These are phyloP conservation scores for Chorisops tibialis DNA, from an alignment of 2,888 invertebrate species.

Conservation along the genomic window DNA sequence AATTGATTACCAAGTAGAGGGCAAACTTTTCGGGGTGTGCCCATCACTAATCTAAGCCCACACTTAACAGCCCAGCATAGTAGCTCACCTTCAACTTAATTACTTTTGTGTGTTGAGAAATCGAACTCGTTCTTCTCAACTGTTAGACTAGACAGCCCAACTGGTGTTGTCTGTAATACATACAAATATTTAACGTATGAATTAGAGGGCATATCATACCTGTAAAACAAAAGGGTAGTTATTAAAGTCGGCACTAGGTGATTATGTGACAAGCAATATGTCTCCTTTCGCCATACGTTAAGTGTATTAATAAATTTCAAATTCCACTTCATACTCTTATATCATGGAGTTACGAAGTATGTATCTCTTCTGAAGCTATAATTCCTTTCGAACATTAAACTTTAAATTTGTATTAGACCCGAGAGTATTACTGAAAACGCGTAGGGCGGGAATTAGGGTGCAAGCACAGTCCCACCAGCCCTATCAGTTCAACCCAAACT, in stretches of 20 bases:
- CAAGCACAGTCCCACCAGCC: not conserved
- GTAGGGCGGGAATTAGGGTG: not conserved
- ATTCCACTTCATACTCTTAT: constrained; percentile 2
- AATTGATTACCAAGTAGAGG: constrained; percentile 18
- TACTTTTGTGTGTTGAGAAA: constrained; percentile 3
- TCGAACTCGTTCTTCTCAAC: not conserved
- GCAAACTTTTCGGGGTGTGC: constrained; percentile 13
- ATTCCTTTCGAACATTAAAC: constrained; percentile 2
- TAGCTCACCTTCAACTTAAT: constrained; percentile 4
- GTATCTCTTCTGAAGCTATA: no score
- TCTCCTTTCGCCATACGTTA: not conserved
- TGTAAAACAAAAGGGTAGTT: constrained; percentile 15
- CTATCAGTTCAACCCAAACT: constrained; percentile 13
- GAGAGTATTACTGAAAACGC: not conserved
- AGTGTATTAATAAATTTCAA: constrained; percentile 17
- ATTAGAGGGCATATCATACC: not conserved
- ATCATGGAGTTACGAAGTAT: no score
- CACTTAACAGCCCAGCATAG: not conserved
- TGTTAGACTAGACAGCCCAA: not conserved
- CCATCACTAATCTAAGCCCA: not conserved
- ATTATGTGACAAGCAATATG: constrained; percentile 7
- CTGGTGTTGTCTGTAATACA: constrained; percentile 15
- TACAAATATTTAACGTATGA: constrained; percentile 13
- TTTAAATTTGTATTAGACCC: not conserved
- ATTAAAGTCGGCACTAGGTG: not conserved